A percentile compares a stretch with the other conserved stretches of the same genome.
phyloP scores from a whole-genome alignment of 2,113 vertebrate species.

The Odontesthes bonariensis region DNA sequence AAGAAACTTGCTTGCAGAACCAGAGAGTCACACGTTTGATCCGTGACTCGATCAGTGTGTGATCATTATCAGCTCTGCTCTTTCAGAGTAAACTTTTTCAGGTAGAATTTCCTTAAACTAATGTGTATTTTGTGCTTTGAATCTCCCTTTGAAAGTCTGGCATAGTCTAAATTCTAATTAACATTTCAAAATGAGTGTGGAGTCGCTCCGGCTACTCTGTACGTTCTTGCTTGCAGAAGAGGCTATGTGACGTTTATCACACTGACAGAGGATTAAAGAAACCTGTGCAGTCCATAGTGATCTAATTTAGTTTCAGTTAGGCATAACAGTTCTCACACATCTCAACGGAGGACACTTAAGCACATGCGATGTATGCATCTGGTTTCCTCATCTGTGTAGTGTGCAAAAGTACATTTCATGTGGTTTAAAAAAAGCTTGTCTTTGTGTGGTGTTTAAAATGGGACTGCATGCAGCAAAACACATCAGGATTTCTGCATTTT shows the following conservation, averaged over 20 bases:
- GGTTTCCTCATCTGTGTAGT: neutral
- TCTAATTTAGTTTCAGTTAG: neutral
- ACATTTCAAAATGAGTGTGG: neutral
- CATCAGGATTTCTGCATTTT: neutral
- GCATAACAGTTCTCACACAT: neutral
- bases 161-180: neutral
- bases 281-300: neutral
- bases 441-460: neutral
- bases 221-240: no score
- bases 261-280: neutral
- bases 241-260: neutral
- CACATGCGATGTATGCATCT: neutral
- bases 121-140: no score
- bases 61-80: neutral
- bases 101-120: no score
- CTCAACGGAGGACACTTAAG: neutral
- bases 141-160: neutral
- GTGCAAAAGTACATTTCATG: neutral
- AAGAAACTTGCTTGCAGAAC: neutral
- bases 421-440: neutral
- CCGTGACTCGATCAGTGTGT: neutral
- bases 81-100: neutral
- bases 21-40: conserved; percentile 1
- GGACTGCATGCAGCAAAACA: neutral
- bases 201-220: neutral